phyloP scores from a whole-genome alignment of 92 coral and sea anemone genomes.

The Zoanthus solanderi region DNA sequence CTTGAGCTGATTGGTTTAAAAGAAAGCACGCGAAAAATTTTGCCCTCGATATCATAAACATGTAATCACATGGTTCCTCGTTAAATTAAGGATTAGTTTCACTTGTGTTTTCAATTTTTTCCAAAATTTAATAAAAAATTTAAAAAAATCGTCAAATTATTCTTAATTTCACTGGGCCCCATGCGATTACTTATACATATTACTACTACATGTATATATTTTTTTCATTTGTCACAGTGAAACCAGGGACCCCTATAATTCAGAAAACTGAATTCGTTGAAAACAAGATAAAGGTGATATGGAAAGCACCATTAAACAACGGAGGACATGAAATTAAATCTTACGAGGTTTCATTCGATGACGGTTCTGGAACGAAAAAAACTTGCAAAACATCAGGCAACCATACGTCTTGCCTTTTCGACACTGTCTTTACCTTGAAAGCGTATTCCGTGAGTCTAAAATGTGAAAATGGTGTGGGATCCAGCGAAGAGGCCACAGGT shows the following conservation, averaged over 20 bases:
- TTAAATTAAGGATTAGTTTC: too few species aligned
- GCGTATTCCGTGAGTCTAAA: background rate
- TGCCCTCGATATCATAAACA: too few species aligned
- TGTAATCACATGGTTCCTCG: too few species aligned
- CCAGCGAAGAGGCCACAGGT: background rate
- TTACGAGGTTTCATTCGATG: background rate
- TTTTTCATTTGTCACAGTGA: background rate
- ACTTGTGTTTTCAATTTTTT: too few species aligned
- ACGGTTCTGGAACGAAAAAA: background rate
- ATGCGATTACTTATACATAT: too few species aligned
- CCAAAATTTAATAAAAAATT: too few species aligned
- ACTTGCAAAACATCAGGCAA: background rate
- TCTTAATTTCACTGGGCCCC: too few species aligned
- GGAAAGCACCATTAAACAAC: background rate
- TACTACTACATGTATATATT: too few species aligned
- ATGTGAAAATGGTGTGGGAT: constrained; percentile 7
- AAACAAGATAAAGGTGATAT: background rate
- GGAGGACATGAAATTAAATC: background rate
- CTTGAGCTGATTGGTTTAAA: too few species aligned
- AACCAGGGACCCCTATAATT: background rate
- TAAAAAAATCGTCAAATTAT: too few species aligned
- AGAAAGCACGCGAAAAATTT: too few species aligned
- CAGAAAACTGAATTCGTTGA: background rate
- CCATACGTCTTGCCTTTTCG: background rate
- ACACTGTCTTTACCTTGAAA: background rate